phyloP scores from a whole-genome alignment of 2,797 vertebrate genomes.

The Hypotaenidia okinawae region DNA sequence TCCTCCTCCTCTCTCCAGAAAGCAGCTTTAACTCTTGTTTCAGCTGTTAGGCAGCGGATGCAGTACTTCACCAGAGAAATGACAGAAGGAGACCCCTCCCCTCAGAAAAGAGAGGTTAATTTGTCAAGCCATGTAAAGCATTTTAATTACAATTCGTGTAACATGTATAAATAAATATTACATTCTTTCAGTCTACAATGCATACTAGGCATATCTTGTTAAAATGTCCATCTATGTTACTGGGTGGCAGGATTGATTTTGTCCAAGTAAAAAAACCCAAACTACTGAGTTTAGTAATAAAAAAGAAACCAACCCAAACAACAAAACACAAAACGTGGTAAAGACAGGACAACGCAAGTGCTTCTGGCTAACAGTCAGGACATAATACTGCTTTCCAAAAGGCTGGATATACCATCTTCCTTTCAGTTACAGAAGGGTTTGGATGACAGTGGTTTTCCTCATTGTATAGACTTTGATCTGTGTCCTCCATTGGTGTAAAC shows the following conservation, averaged over 20 bases:
- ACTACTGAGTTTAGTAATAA: slow-evolving; percentile 49
- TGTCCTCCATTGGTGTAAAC: neutral
- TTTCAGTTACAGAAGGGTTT: neutral
- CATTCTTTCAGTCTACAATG: slow-evolving; percentile 82
- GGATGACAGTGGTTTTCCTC: neutral
- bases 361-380: neutral
- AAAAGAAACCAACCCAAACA: no score
- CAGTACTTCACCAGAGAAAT: neutral
- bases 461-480: neutral
- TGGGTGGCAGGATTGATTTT: slow-evolving; percentile 49
- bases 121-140: slow-evolving; percentile 72
- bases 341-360: slow-evolving; percentile 17
- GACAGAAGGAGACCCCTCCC: neutral
- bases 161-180: slow-evolving; percentile 83
- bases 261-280: slow-evolving; percentile 16
- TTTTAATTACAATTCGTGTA: slow-evolving; percentile 79
- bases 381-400: slow-evolving; percentile 1
- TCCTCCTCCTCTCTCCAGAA: neutral
- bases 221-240: slow-evolving; percentile 62
- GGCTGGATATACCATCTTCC: neutral
- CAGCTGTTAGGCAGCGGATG: neutral
- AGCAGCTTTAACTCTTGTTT: neutral
- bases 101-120: slow-evolving; percentile 1
- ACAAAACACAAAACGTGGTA: neutral
- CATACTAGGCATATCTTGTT: slow-evolving; percentile 77